These are phyloP conservation scores for Etheostoma cragini DNA, from an alignment of 2,113 vertebrate genomes.

Conservation along the genomic window DNA sequence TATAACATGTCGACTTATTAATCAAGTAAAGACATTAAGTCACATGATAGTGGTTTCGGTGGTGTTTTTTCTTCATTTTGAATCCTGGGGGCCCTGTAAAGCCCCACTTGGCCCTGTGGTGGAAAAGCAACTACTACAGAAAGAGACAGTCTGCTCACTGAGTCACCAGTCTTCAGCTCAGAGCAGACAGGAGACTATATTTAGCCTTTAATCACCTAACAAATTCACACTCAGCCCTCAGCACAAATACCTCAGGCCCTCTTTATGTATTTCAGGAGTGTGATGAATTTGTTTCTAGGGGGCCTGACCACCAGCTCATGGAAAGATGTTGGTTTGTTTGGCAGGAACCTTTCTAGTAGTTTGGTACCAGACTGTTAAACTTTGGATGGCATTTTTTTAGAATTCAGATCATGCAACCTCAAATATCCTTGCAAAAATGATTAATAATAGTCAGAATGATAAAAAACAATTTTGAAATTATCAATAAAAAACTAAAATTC, in stretches of 20 bases:
- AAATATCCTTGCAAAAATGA: background rate
- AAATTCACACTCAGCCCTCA: conserved; percentile 81
- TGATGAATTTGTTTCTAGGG: conserved; percentile 70
- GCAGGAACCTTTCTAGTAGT: conserved; percentile 11
- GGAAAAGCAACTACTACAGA: conserved; percentile 51
- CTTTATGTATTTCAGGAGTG: conserved; percentile 80
- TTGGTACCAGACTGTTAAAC: background rate
- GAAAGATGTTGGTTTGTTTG: conserved; percentile 38
- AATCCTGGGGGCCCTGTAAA: background rate
- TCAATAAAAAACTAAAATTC: no score
- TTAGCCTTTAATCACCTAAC: conserved; percentile 85
- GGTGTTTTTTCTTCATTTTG: conserved; percentile 3
- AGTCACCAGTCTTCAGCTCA: conserved; percentile 56
- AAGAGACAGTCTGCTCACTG: conserved; percentile 36
- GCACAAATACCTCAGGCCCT: conserved; percentile 79
- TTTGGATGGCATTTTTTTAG: background rate
- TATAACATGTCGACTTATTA: no score
- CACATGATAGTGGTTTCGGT: background rate
- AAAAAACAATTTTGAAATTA: no score
- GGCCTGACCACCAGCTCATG: conserved; percentile 53
- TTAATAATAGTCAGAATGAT: no score
- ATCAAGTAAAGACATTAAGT: background rate
- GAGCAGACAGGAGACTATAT: conserved; percentile 76
- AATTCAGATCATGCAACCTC: background rate
- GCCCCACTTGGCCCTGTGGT: conserved; percentile 36